These are phyloP conservation scores for Microplitis demolitor DNA, from an alignment of 1,140 invertebrate species.

Conservation along the genomic window DNA sequence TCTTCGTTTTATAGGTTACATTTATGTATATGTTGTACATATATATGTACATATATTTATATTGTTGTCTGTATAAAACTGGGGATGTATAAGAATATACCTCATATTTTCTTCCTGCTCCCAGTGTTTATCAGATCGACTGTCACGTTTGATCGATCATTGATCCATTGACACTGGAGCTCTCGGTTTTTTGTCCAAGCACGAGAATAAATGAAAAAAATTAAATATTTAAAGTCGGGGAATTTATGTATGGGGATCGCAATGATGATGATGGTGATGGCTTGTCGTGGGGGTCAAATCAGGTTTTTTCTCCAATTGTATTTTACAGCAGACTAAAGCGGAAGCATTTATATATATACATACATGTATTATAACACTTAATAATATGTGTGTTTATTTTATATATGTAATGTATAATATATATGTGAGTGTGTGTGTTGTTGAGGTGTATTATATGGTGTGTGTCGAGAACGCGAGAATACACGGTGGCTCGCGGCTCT, in stretches of 20 bases:
- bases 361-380: too few species aligned
- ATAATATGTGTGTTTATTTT: too few species aligned
- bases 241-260: too few species aligned
- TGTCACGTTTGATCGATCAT: neutral
- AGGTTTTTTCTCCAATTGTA: too few species aligned
- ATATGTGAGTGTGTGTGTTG: neutral
- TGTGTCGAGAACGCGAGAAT: neutral
- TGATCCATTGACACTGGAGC: neutral
- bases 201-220: too few species aligned
- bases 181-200: too few species aligned
- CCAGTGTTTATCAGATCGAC: neutral
- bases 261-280: too few species aligned
- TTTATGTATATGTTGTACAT: neutral
- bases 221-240: too few species aligned
- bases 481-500: constrained; percentile 27
- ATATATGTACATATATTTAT: neutral
- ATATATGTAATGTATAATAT: neutral
- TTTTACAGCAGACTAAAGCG: too few species aligned
- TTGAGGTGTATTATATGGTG: neutral
- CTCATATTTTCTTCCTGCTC: neutral
- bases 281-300: too few species aligned
- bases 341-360: too few species aligned
- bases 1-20: constrained; percentile 19
- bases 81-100: neutral
- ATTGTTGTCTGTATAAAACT: neutral